Evolutionary conservation across 2,888 invertebrate genomes (phyloP).

Genomic region (Ormyrus labotus): DNA sequence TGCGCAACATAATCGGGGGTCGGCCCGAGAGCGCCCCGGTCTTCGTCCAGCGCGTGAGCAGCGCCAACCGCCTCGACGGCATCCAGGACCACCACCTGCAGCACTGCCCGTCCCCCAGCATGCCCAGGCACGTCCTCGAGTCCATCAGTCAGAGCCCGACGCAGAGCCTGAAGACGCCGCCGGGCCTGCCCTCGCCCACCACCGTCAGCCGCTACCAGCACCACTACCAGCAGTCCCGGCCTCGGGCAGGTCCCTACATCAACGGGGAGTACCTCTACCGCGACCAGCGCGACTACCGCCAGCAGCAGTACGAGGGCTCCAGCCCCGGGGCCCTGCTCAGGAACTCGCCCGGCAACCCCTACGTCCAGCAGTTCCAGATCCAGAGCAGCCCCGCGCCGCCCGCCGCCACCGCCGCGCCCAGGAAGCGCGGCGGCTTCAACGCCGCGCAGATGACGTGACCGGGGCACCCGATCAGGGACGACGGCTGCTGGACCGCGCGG

Average conservation of each 20-base stretch:
- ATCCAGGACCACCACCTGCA: constrained; percentile 64
- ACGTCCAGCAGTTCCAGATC: constrained; percentile 72
- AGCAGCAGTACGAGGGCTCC: constrained; percentile 21
- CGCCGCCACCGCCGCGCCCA: constrained; percentile 69
- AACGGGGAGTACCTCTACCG: constrained; percentile 70
- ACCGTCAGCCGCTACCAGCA: constrained; percentile 66
- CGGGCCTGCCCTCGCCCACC: constrained; percentile 63
- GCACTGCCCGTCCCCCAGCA: constrained; percentile 67
- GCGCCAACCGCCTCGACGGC: constrained; percentile 71
- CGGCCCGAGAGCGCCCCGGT: constrained; percentile 72
- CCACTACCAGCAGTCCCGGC: constrained; percentile 60
- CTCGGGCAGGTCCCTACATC: constrained; percentile 25
- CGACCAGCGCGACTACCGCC: constrained; percentile 67
- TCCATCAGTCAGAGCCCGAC: constrained; percentile 73
- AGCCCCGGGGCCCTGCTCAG: constrained; percentile 6
- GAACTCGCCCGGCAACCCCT: constrained; percentile 55
- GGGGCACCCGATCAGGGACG: constrained; percentile 2
- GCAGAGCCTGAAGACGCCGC: constrained; percentile 68
- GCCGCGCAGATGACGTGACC: constrained; percentile 51
- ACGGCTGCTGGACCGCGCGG: constrained; percentile 64
- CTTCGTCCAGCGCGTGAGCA: constrained; percentile 61
- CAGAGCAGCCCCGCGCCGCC: constrained; percentile 62
- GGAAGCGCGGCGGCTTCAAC: constrained; percentile 3
- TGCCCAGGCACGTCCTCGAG: constrained; percentile 72
- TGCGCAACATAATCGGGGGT: constrained; percentile 72